These are phyloP conservation scores for Buceros bicornis DNA, from an alignment of 2,797 vertebrate species.

Conservation along the genomic window DNA sequence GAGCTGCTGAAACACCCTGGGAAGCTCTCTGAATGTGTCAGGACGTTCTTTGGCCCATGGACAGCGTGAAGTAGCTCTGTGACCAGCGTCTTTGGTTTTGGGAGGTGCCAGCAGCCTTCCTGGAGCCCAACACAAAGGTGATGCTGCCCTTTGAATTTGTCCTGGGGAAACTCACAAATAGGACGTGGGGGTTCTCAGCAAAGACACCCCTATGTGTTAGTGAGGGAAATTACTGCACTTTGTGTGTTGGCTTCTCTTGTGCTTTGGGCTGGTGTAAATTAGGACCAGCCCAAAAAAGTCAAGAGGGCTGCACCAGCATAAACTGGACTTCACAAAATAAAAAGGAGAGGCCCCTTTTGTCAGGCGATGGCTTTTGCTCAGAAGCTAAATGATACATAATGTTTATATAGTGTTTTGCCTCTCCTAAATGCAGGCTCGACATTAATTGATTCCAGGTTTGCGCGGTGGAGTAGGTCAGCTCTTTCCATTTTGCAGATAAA, in stretches of 20 bases:
- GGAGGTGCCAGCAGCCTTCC: background rate
- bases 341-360: slow-evolving; percentile 51
- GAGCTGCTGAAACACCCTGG: background rate
- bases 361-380: slow-evolving; percentile 40
- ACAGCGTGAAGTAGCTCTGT: background rate
- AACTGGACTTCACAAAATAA: background rate
- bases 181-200: background rate
- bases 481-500: slow-evolving; percentile 27
- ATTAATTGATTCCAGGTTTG: slow-evolving; percentile 73
- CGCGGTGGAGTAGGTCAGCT: slow-evolving; percentile 32
- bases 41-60: accelerated
- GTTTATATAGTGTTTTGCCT: slow-evolving; percentile 68
- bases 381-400: slow-evolving; percentile 70
- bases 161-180: background rate
- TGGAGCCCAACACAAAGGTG: accelerated
- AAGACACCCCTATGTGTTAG: accelerated
- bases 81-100: background rate
- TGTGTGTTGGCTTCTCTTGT: background rate
- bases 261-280: background rate
- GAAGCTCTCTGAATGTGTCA: background rate
- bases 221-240: background rate
- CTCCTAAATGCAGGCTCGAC: slow-evolving; percentile 61
- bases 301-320: background rate
- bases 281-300: background rate
- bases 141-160: background rate